These are phyloP conservation scores for Xestia c-nigrum DNA, from an alignment of 2,888 invertebrate species.

Conservation along the genomic window DNA sequence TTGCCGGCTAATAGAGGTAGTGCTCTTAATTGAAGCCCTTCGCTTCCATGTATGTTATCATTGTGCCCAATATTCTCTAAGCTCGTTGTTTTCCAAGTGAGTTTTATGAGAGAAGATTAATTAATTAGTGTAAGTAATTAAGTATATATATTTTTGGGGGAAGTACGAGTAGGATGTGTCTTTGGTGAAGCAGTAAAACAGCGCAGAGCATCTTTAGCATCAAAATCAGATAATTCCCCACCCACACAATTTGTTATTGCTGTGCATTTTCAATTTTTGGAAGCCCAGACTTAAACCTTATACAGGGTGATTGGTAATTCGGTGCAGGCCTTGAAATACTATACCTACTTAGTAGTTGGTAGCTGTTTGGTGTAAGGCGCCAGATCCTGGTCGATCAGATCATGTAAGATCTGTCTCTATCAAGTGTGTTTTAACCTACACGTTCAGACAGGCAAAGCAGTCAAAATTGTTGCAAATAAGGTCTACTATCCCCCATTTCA, in stretches of 20 bases:
- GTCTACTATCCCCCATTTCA: too few species aligned
- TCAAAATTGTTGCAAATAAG: too few species aligned
- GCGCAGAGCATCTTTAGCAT: neutral
- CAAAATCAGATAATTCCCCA: neutral
- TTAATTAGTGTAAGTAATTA: conserved; percentile 17
- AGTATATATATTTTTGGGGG: neutral
- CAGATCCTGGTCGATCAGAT: too few species aligned
- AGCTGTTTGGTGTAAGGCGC: too few species aligned
- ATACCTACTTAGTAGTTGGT: too few species aligned
- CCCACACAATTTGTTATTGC: neutral
- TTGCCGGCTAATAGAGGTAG: conserved; percentile 80
- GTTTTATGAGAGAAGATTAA: conserved; percentile 23
- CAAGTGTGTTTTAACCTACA: too few species aligned
- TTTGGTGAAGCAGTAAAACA: neutral
- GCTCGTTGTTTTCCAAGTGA: conserved; percentile 45
- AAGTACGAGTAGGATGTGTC: neutral
- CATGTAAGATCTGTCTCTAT: too few species aligned
- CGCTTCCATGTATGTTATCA: conserved; percentile 72
- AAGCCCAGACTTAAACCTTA: neutral
- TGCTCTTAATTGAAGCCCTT: conserved; percentile 81
- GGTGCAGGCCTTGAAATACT: too few species aligned
- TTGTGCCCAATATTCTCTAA: conserved; percentile 54
- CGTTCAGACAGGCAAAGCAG: too few species aligned
- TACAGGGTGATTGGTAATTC: too few species aligned
- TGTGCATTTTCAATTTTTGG: neutral